A percentile compares a stretch with the other conserved stretches of the same genome.
Conservation (phyloP, 37 sponge, comb jelly and placozoan species). For the Lycopodina hypogea region DNA sequence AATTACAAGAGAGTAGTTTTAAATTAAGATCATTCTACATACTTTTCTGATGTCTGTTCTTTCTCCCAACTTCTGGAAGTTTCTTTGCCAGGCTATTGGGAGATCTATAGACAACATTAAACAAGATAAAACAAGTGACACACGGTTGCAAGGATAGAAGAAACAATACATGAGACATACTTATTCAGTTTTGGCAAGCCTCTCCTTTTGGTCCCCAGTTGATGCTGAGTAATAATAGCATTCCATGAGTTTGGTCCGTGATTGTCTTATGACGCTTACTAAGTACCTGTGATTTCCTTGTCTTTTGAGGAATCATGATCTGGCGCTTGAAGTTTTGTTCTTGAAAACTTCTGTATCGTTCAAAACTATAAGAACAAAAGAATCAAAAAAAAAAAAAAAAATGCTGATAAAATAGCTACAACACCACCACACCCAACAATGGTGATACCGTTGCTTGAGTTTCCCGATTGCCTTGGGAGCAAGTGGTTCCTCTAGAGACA, state of each 20-base stretch:
- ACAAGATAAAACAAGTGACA: too few relatives aligned
- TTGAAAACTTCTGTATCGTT: constrained; percentile 16
- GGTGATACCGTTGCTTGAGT: background rate
- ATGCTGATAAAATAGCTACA: background rate
- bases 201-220: too few relatives aligned
- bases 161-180: too few relatives aligned
- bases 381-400: background rate
- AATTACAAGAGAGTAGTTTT: too few relatives aligned
- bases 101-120: too few relatives aligned
- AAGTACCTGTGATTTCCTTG: background rate
- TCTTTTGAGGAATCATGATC: constrained; percentile 21
- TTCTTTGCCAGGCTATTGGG: too few relatives aligned
- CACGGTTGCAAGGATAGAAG: too few relatives aligned
- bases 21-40: too few relatives aligned
- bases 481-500: constrained; percentile 13
- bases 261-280: constrained; percentile 8
- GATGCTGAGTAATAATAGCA: too few relatives aligned
- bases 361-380: background rate
- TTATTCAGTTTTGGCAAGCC: too few relatives aligned
- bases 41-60: too few relatives aligned
- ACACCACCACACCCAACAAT: background rate
- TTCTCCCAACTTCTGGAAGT: too few relatives aligned
- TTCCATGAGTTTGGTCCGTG: background rate
- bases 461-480: constrained; percentile 3
- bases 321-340: background rate